These are phyloP conservation scores for Gadopsis marmoratus DNA, from an alignment of 2,797 vertebrate species.

Conservation along the genomic window DNA sequence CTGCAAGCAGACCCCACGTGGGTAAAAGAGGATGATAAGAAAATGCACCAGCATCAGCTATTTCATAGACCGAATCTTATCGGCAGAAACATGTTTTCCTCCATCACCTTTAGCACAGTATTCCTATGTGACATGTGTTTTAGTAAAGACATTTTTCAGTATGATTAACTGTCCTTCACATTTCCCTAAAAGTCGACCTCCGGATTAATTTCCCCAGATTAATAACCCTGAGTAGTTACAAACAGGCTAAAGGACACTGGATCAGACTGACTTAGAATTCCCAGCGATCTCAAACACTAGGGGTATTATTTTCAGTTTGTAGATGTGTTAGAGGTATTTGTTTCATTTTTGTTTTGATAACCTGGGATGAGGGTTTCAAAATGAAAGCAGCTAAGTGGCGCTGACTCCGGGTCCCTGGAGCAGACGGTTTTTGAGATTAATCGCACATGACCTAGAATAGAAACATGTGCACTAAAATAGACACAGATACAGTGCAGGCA, in stretches of 20 bases:
- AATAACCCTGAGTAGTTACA: constrained; percentile 49
- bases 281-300: constrained; percentile 12
- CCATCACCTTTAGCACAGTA: constrained; percentile 74
- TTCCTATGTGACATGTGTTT: constrained; percentile 63
- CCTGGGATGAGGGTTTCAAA: constrained; percentile 25
- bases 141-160: constrained; percentile 13
- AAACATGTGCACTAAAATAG: constrained; percentile 64
- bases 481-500: constrained; percentile 28
- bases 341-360: constrained; percentile 27
- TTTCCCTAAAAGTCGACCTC: constrained; percentile 37
- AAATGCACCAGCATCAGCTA: constrained; percentile 13
- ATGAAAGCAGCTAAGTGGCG: constrained; percentile 49
- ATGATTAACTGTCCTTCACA: not conserved
- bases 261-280: constrained; percentile 25
- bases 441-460: constrained; percentile 65
- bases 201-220: constrained; percentile 54
- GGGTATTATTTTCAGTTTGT: constrained; percentile 22
- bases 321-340: not conserved
- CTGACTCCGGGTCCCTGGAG: constrained; percentile 22
- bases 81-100: constrained; percentile 13
- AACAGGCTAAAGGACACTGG: constrained; percentile 27
- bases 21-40: constrained; percentile 23
- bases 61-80: constrained; percentile 17
- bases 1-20: constrained; percentile 3
- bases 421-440: constrained; percentile 56